Percentiles rank a stretch among this genome's conserved stretches.
Evolutionary conservation across 64 coral and sea anemone genomes (phyloP).

Genomic region (Stylophora pistillata): DNA sequence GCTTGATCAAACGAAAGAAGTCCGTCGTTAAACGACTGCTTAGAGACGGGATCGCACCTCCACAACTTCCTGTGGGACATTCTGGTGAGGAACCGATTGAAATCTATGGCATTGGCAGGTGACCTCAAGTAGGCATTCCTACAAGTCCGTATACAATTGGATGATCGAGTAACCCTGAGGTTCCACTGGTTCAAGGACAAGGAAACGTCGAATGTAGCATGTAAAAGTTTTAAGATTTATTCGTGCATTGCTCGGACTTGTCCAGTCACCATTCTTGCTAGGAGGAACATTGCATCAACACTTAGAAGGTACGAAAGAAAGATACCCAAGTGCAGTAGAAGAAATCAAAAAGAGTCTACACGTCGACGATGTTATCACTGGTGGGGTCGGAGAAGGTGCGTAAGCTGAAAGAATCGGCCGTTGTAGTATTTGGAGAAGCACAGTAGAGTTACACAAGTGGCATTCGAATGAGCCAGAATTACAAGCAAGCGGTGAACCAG

Average conservation of each 20-base stretch:
- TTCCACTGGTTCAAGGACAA: slow-evolving; percentile 45
- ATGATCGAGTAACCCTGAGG: slow-evolving; percentile 11
- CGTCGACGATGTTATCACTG: slow-evolving; percentile 65
- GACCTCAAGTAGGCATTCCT: slow-evolving; percentile 68
- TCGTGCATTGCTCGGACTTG: slow-evolving; percentile 48
- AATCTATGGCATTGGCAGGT: slow-evolving; percentile 40
- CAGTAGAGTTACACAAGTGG: slow-evolving; percentile 47
- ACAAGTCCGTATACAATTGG: not conserved
- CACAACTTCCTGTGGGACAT: slow-evolving; percentile 36
- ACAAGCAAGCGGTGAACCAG: not conserved
- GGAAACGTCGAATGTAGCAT: not conserved
- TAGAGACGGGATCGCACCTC: slow-evolving; percentile 64
- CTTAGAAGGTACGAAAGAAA: not conserved
- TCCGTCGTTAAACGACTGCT: slow-evolving; percentile 49
- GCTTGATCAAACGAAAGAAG: not conserved
- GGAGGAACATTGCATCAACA: slow-evolving; percentile 43
- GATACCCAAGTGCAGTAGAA: slow-evolving; percentile 35
- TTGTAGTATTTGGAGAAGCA: slow-evolving; percentile 22
- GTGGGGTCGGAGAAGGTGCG: slow-evolving; percentile 27
- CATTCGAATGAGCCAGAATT: slow-evolving; percentile 23
- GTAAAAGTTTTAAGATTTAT: slow-evolving; percentile 37
- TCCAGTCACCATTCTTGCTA: slow-evolving; percentile 51
- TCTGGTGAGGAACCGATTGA: not conserved
- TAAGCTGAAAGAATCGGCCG: slow-evolving; percentile 29
- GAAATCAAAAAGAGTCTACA: slow-evolving; percentile 65